Base-by-base conservation (phyloP, 64 coral and sea anemone genomes). In the Porites lutea region DNA sequence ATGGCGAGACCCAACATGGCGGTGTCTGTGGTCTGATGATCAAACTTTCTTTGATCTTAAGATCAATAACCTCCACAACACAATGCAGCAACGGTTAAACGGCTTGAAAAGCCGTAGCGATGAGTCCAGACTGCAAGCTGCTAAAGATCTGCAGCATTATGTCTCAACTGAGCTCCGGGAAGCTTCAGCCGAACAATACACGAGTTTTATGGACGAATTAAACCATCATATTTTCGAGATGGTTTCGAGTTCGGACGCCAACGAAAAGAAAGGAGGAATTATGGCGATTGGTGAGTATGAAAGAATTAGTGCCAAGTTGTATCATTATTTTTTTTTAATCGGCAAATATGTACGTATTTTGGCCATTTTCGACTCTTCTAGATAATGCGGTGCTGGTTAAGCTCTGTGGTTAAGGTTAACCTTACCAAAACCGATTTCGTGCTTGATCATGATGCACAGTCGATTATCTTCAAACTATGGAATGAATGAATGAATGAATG, bases 191-290 rank as follows among this genome's bases (percentile, higher is more conserved):
- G 97, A 99, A 37, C 91, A 99, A 51, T 87, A 86, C 52, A 89
- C 91, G 0, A 77, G 81, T 53, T 99, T 99, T 52, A 99, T 99
- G 97, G 97, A 99, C 85, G 94, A 99, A 11, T 88, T 99, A 14
- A 99, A 94, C n/a, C 97, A 96, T 19, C 94, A 96, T 75, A 99
- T 99, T 16, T 99, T 99, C 65, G 97, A 99, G 48, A 99, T 99
- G 97, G 94, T 95, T 43, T 99, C 97, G 7, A 99, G 97, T 82
- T 93, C 91, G 27, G 97, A 99, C 87, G 97, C 94, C 3, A 95
- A 95, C 63, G 97, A 99, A 70, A 99, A 99, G 70, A 99, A 99
- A 72, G 97, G 97, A 79, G 97, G 97, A 79, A 99, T 99, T 59
- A 78, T 99, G 80, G 97, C 97, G 9, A 99, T 99, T 72, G 94